These are phyloP conservation scores for Napeogenes inachia DNA, from an alignment of 2,888 invertebrate genomes.

Conservation along the genomic window DNA sequence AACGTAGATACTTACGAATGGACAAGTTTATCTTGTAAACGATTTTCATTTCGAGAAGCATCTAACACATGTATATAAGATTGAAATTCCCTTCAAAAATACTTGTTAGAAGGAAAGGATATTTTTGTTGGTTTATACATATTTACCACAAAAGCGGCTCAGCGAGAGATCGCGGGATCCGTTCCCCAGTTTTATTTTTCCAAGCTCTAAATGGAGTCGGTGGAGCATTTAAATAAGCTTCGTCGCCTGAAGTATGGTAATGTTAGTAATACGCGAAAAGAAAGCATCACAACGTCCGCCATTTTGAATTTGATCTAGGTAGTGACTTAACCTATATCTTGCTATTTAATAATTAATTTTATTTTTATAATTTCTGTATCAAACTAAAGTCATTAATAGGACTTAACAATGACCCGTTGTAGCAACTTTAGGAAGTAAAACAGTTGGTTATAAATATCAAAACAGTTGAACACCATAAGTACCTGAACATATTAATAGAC, in stretches of 20 bases:
- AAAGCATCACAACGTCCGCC: constrained; percentile 60
- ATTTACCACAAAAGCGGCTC: constrained; percentile 78
- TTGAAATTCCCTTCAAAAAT: constrained; percentile 17
- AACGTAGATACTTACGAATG: constrained; percentile 68
- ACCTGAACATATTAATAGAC: too few relatives aligned
- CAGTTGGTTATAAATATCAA: too few relatives aligned
- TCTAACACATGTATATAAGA: constrained; percentile 16
- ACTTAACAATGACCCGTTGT: neutral
- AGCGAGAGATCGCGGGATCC: constrained; percentile 73
- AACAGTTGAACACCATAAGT: too few relatives aligned
- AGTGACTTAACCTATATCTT: constrained; percentile 12
- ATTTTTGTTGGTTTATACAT: constrained; percentile 65
- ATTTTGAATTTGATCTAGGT: constrained; percentile 56
- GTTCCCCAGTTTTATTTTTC: constrained; percentile 75
- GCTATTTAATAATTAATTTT: constrained; percentile 8
- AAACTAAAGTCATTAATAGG: neutral
- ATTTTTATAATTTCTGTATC: neutral
- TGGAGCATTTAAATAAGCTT: constrained; percentile 78
- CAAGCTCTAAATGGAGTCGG: constrained; percentile 78
- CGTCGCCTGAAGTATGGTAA: constrained; percentile 76
- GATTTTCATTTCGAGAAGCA: constrained; percentile 13
- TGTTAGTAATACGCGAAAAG: constrained; percentile 74
- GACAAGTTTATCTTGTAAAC: constrained; percentile 38
- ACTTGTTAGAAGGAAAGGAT: constrained; percentile 17
- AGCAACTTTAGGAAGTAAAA: too few relatives aligned